A percentile compares a stretch with the other conserved stretches of the same genome.
These are phyloP conservation scores for Stenopsyche tienmushanensis DNA, from an alignment of 1,140 invertebrate genomes.

Conservation along the genomic window DNA sequence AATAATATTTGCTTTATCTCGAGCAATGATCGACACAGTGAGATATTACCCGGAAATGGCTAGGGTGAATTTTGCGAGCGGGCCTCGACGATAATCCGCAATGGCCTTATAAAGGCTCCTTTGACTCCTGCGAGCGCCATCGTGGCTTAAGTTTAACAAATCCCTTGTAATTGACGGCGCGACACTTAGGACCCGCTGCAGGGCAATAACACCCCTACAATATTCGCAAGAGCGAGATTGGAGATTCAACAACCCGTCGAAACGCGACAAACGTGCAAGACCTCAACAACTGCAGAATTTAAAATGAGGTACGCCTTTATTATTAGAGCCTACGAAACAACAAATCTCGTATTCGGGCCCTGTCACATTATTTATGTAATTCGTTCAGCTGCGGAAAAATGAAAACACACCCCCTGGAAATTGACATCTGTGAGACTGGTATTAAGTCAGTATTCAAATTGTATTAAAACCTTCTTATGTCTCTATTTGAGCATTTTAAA, in stretches of 20 bases:
- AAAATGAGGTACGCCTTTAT: too few relatives aligned
- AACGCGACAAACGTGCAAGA: background rate
- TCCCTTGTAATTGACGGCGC: constrained; percentile 21
- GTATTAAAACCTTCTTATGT: too few relatives aligned
- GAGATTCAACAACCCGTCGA: background rate
- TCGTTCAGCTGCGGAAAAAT: too few relatives aligned
- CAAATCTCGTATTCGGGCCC: too few relatives aligned
- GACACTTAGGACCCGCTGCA: constrained; percentile 7
- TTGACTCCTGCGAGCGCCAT: constrained; percentile 1
- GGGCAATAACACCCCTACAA: background rate
- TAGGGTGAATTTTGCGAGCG: background rate
- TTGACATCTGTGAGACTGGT: too few relatives aligned
- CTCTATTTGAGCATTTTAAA: too few relatives aligned
- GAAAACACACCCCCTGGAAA: too few relatives aligned
- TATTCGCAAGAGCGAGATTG: background rate
- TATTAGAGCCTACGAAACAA: too few relatives aligned
- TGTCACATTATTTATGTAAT: too few relatives aligned
- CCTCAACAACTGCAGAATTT: too few relatives aligned
- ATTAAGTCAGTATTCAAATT: too few relatives aligned
- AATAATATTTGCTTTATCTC: constrained; percentile 1
- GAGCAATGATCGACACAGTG: constrained; percentile 4
- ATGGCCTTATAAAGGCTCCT: constrained; percentile 1
- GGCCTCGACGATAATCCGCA: constrained; percentile 4
- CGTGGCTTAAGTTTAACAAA: constrained; percentile 14
- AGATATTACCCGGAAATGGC: background rate